Conservation (phyloP, 2,113 vertebrate genomes). For the Lates calcarifer region DNA sequence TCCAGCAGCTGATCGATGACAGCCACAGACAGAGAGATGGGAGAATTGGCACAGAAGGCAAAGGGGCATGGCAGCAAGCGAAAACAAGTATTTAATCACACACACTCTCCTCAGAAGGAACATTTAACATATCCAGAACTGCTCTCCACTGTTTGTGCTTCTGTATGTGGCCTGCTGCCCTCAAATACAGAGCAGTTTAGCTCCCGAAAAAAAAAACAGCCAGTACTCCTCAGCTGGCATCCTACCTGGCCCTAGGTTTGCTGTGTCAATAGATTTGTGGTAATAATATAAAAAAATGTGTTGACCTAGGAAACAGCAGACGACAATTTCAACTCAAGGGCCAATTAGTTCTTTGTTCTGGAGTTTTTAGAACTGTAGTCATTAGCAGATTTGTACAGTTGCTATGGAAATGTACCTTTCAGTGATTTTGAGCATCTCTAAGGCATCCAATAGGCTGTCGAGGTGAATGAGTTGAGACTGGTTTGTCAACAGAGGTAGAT, state of each 20-base stretch:
- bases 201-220: neutral
- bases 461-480: neutral
- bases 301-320: too few relatives aligned
- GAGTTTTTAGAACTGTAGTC: neutral
- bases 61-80: neutral
- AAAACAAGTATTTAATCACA: neutral
- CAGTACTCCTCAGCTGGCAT: neutral
- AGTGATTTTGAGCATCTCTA: neutral
- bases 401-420: neutral
- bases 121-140: neutral
- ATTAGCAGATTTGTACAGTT: neutral
- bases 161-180: neutral
- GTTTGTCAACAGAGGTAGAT: neutral
- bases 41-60: neutral
- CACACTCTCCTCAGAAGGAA: neutral
- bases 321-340: neutral
- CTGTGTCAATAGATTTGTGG: neutral
- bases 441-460: neutral
- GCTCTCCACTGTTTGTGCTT: neutral
- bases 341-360: neutral
- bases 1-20: constrained; percentile 28
- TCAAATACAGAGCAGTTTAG: neutral
- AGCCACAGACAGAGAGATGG: constrained; percentile 3
- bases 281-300: neutral
- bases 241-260: neutral